Conservation (phyloP, 1,140 invertebrate species). For the Drosophila persimilis region DNA sequence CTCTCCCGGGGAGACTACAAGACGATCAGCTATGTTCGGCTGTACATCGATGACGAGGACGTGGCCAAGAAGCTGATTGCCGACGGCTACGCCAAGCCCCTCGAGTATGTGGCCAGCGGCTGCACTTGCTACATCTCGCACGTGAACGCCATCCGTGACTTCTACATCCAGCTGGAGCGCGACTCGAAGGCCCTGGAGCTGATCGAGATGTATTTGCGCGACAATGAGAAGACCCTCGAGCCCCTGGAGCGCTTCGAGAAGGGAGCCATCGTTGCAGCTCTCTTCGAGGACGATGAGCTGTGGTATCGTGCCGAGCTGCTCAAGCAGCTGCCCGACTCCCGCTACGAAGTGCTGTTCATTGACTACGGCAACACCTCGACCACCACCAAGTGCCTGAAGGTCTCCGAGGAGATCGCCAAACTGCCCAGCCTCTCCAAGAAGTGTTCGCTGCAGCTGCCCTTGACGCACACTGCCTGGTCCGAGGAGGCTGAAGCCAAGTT, state of each 20-base stretch:
- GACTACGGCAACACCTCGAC: conserved; percentile 89
- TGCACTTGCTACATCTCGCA: conserved; percentile 87
- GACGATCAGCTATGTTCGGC: conserved; percentile 85
- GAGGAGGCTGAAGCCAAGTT: conserved; percentile 86
- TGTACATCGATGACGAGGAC: conserved; percentile 86
- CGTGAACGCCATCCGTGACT: conserved; percentile 87
- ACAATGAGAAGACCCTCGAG: conserved; percentile 53
- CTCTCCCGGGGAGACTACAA: conserved; percentile 82
- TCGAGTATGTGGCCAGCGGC: conserved; percentile 84
- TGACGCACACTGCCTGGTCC: conserved; percentile 86
- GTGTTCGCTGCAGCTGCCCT: conserved; percentile 86
- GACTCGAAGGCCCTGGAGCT: conserved; percentile 86
- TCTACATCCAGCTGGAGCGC: conserved; percentile 88
- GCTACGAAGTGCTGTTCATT: conserved; percentile 88
- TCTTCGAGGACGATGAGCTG: conserved; percentile 87
- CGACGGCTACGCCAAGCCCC: conserved; percentile 84
- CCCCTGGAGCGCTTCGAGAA: conserved; percentile 79
- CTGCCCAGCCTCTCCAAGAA: conserved; percentile 86
- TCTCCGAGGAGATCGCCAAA: conserved; percentile 86
- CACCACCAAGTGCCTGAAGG: conserved; percentile 85
- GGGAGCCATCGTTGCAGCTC: conserved; percentile 87
- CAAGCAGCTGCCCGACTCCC: conserved; percentile 84
- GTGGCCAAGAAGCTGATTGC: conserved; percentile 85
- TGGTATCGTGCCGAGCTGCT: conserved; percentile 89
- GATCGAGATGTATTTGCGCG: conserved; percentile 85